A percentile compares a stretch with the other conserved stretches of the same genome.
Evolutionary conservation across 2,113 vertebrate genomes (phyloP).

Genomic region (Pachypanchax playfairii): DNA sequence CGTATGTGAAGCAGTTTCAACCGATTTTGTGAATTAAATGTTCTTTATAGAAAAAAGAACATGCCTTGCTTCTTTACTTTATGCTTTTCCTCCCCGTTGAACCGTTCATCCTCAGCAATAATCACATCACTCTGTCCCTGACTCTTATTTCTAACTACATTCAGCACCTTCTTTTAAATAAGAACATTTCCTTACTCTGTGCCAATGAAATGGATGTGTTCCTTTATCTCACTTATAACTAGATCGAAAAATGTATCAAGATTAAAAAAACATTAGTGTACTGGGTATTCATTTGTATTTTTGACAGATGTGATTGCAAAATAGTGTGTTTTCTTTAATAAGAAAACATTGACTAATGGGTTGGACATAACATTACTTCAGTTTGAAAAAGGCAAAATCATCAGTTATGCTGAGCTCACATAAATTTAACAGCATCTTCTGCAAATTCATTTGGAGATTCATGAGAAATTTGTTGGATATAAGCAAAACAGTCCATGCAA

Average conservation of each 20-base stretch:
- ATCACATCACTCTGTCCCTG: slow-evolving; percentile 32
- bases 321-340: slow-evolving; percentile 36
- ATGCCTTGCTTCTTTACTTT: slow-evolving; percentile 30
- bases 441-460: slow-evolving; percentile 11
- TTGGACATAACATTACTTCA: slow-evolving; percentile 25
- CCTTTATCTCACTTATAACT: slow-evolving; percentile 26
- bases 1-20: slow-evolving; percentile 32
- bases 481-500: not conserved
- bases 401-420: slow-evolving; percentile 10
- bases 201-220: slow-evolving; percentile 16
- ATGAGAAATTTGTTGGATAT: not conserved
- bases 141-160: slow-evolving; percentile 12
- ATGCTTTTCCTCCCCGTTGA: slow-evolving; percentile 34
- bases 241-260: slow-evolving; percentile 8
- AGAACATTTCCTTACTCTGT: slow-evolving; percentile 7
- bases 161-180: slow-evolving; percentile 10
- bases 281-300: slow-evolving; percentile 24
- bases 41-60: slow-evolving; percentile 47
- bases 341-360: slow-evolving; percentile 25
- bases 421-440: not conserved
- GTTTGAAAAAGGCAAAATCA: slow-evolving; percentile 22
- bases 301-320: slow-evolving; percentile 40
- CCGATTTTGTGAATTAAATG: slow-evolving; percentile 33
- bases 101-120: slow-evolving; percentile 13
- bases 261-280: not conserved